Base-by-base conservation (phyloP, 37 sponge, comb jelly and placozoan species). In the Dysidea cf. avara region DNA sequence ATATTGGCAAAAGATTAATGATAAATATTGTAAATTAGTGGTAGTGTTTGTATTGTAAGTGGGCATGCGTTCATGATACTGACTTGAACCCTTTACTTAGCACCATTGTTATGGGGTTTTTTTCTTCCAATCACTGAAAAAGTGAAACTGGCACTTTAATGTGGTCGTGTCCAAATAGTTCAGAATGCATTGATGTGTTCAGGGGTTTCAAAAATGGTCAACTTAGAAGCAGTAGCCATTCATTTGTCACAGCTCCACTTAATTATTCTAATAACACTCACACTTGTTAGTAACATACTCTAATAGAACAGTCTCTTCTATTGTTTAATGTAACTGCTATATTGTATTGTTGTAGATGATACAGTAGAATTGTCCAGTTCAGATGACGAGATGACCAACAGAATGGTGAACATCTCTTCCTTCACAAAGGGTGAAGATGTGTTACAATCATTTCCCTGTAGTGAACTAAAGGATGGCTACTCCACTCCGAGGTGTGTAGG, bases 341-440 rank as follows among this genome's bases (percentile, higher is more conserved):
- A n/a, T n/a, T n/a, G n/a, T n/a, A n/a, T n/a, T n/a, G n/a, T n/a
- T n/a, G n/a, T n/a, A n/a, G n/a, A n/a, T n/a, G n/a, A n/a, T n/a
- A n/a, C n/a, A n/a, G n/a, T 47, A 16, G 53, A 73, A 47, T 67
- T 46, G 2, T 69, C 82, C 25, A 88, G 94, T 77, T 83, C 88
- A 28, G 92, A 79, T 39, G 94, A 94, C 4, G 95, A 90, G 22
- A 53, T 35, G 29, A 60, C 65, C 16, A 64, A 69, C 14, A 61
- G 81, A 39, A 71, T 87, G 72, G 87, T 96, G 22, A 92, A 92
- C 77, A 82, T 96, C 60, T 78, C 80, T 28, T 35, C 81, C 48
- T 92, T 63, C 79, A 73, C 82, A n/a, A 82, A 65, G 25, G 69
- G 83, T 31, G 71, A 82, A 11, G 96, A 92, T 9, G 85, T 88